A percentile compares a stretch with the other conserved stretches of the same genome.
These are phyloP conservation scores for Anseranas semipalmata DNA, from an alignment of 2,113 vertebrate genomes.

Conservation along the genomic window DNA sequence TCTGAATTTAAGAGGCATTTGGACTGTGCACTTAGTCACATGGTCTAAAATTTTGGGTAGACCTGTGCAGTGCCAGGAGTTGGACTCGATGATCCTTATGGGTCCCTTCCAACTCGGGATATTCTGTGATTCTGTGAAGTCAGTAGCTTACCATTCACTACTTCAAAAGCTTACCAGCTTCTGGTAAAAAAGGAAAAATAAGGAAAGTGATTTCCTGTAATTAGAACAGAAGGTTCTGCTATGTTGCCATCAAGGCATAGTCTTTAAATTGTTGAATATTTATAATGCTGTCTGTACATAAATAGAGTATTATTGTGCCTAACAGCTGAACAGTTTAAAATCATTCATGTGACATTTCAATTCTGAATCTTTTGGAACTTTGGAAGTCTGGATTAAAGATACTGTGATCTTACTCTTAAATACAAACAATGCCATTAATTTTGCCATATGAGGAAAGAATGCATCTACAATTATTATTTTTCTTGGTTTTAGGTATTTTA, in stretches of 20 bases:
- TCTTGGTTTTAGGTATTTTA: neutral
- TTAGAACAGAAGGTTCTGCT: neutral
- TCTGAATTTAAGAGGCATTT: no score
- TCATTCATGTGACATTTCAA: neutral
- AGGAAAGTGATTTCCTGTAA: neutral
- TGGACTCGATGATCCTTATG: no score
- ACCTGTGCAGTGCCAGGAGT: no score
- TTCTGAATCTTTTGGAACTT: neutral
- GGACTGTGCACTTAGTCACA: no score
- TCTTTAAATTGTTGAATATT: neutral
- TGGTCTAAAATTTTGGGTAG: no score
- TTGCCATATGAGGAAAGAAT: neutral
- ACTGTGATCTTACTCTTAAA: neutral
- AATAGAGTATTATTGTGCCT: neutral
- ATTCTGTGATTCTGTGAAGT: no score
- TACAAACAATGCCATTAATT: neutral
- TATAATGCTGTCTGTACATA: neutral
- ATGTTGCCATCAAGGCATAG: neutral
- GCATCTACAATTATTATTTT: neutral
- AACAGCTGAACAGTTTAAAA: neutral
- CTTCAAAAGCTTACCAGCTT: neutral
- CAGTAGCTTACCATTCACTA: neutral
- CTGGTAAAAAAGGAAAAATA: no score
- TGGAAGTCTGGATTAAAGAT: neutral
- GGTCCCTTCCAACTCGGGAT: no score